A percentile compares a stretch with the other conserved stretches of the same genome.
Evolutionary conservation across 2,888 invertebrate genomes (phyloP).

Genomic region (Dryomyza anilis): DNA sequence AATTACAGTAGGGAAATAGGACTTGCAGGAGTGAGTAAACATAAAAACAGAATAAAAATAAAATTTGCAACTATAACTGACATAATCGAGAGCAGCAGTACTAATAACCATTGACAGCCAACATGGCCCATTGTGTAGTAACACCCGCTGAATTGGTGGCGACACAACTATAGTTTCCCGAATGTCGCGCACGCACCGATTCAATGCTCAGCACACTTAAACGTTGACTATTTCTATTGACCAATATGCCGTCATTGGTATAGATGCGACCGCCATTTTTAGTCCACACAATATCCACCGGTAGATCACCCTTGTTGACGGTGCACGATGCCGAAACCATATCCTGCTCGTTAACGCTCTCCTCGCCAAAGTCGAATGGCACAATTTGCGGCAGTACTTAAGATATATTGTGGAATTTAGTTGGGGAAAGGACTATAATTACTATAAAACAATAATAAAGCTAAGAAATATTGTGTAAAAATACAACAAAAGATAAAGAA

Average conservation of each 20-base stretch:
- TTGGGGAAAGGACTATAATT: slow-evolving; percentile 13
- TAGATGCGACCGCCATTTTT: slow-evolving; percentile 62
- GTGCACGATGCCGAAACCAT: slow-evolving; percentile 73
- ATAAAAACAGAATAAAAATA: background rate
- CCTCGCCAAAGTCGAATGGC: slow-evolving; percentile 73
- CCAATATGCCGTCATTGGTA: slow-evolving; percentile 65
- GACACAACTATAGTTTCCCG: slow-evolving; percentile 69
- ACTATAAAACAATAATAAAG: too few species aligned
- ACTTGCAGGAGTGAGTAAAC: background rate
- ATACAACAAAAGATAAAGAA: too few species aligned
- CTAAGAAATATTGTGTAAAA: too few species aligned
- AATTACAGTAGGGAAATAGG: background rate
- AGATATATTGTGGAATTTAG: slow-evolving; percentile 19
- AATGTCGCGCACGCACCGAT: slow-evolving; percentile 66
- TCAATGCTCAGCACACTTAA: slow-evolving; percentile 70
- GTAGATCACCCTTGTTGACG: slow-evolving; percentile 77
- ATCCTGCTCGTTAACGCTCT: slow-evolving; percentile 72
- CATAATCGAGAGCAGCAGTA: background rate
- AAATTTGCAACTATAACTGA: background rate
- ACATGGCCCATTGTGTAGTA: slow-evolving; percentile 64
- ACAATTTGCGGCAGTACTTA: slow-evolving; percentile 72
- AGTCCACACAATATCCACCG: slow-evolving; percentile 73
- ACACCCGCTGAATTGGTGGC: slow-evolving; percentile 68
- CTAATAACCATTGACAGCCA: slow-evolving; percentile 66
- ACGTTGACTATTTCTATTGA: slow-evolving; percentile 67